Percentiles rank a stretch among this genome's conserved stretches.
phyloP scores from a whole-genome alignment of 2,888 invertebrate genomes.

The Noctua fimbriata region DNA sequence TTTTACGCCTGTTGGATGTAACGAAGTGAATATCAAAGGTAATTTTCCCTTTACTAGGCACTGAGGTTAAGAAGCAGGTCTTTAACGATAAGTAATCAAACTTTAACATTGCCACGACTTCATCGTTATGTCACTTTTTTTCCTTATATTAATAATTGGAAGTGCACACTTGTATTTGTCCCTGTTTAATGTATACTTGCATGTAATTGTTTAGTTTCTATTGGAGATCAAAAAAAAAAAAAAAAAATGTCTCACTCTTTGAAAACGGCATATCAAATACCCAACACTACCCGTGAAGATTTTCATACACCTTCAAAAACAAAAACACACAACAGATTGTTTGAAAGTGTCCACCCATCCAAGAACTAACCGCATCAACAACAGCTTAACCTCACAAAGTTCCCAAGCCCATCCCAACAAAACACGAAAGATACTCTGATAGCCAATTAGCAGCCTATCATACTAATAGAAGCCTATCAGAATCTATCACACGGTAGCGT shows the following conservation, averaged over 20 bases:
- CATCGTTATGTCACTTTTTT: neutral
- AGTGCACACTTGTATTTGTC: no score
- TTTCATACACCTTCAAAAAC: neutral
- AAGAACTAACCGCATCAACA: neutral
- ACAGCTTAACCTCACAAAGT: neutral
- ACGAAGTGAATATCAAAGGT: neutral
- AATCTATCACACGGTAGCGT: constrained; percentile 43
- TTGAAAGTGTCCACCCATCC: neutral
- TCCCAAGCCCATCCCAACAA: neutral
- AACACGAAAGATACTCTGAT: constrained; percentile 25
- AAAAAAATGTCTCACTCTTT: neutral
- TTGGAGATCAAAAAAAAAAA: no score
- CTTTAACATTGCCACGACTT: neutral
- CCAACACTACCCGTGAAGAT: neutral
- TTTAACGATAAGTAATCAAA: neutral
- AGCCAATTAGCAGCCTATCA: constrained; percentile 38
- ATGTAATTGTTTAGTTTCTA: no score
- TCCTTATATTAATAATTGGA: no score
- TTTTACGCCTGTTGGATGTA: constrained; percentile 10
- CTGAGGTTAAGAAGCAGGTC: neutral
- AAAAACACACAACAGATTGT: neutral
- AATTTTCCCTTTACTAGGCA: neutral
- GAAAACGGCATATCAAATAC: neutral
- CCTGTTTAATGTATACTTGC: no score
- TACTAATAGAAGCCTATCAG: constrained; percentile 36